Evolutionary conservation across 2,888 invertebrate genomes (phyloP).

Genomic region (Chydorus sphaericus): DNA sequence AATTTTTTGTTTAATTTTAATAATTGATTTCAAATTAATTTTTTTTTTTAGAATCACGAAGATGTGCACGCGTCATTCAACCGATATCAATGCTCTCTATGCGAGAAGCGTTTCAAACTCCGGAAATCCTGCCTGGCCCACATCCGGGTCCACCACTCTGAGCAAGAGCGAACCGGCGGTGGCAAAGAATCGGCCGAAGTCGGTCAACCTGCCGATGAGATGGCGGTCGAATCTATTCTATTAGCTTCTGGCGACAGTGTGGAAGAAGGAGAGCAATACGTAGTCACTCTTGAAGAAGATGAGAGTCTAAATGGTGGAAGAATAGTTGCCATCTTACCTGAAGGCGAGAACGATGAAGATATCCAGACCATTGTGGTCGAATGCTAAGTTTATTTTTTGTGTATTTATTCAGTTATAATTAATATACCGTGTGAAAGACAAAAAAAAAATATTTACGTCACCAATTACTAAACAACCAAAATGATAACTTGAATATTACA

Average conservation of each 20-base stretch:
- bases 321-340: not conserved
- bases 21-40: not conserved
- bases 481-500: no score
- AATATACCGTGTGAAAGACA: not conserved
- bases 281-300: not conserved
- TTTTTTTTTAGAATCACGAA: not conserved
- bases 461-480: not conserved
- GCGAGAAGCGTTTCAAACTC: conserved; percentile 12
- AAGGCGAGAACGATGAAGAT: not conserved
- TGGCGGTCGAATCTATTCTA: not conserved
- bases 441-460: not conserved
- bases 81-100: conserved; percentile 11
- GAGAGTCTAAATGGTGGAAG: not conserved
- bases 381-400: not conserved
- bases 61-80: conserved; percentile 12
- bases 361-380: no score
- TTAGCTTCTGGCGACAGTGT: no score
- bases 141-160: conserved; percentile 3
- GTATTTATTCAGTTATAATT: not conserved
- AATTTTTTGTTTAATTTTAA: no score
- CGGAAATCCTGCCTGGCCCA: conserved; percentile 13
- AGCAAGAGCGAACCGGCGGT: not conserved
- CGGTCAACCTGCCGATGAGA: not conserved
- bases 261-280: not conserved
- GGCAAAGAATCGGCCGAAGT: not conserved